Evolutionary conservation across 1,140 invertebrate species (phyloP).

Genomic region (Notospermus geniculatus): DNA sequence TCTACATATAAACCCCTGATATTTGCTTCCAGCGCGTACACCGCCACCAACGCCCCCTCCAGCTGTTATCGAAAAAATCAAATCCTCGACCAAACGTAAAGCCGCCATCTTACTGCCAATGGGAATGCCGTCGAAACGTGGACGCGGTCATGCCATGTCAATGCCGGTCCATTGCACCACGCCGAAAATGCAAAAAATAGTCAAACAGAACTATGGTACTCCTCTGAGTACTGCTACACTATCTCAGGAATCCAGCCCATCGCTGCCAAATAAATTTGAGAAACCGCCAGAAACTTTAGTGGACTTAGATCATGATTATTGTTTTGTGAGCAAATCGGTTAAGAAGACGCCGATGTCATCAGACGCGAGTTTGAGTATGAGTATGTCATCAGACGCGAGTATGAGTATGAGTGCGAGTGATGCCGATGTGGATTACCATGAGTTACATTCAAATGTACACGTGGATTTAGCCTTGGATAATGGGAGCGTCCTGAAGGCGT

Average conservation of each 20-base stretch:
- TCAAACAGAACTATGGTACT: conserved; percentile 18
- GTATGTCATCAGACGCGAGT: neutral
- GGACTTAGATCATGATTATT: conserved; percentile 10
- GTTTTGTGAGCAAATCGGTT: neutral
- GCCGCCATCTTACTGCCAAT: conserved; percentile 58
- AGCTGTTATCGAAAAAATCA: conserved; percentile 59
- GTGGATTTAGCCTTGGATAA: neutral
- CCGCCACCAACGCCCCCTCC: conserved; percentile 43
- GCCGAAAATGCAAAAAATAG: conserved; percentile 52
- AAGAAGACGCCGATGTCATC: too few relatives aligned
- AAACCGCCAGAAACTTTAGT: neutral
- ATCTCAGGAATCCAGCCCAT: too few relatives aligned
- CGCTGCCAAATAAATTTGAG: too few relatives aligned
- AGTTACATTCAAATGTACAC: neutral
- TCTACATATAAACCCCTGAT: neutral
- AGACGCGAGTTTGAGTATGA: too few relatives aligned
- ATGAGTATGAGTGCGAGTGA: neutral
- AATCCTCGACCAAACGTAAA: conserved; percentile 57
- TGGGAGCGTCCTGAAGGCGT: neutral
- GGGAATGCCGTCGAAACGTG: conserved; percentile 50
- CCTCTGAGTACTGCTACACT: too few relatives aligned
- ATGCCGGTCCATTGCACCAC: conserved; percentile 39
- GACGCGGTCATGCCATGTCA: conserved; percentile 45
- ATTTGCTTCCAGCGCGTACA: neutral
- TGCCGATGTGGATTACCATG: neutral